Conservation (phyloP, 2,113 vertebrate genomes). For the Corythornis vintsioides region DNA sequence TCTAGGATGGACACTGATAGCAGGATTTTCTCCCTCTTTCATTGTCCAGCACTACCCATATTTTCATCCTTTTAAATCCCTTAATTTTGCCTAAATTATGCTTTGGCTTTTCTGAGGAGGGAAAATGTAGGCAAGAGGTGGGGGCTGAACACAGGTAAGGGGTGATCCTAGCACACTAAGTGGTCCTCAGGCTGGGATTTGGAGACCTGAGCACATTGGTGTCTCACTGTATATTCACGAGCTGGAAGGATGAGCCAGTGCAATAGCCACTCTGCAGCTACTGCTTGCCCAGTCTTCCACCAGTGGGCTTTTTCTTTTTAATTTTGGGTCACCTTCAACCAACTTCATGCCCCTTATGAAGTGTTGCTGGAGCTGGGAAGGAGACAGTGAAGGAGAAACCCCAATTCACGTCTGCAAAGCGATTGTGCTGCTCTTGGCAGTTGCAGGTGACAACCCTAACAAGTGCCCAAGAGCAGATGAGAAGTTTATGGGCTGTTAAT, state of each 20-base stretch:
- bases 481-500: constrained; percentile 99
- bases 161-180: fast-evolving
- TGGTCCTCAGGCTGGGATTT: background rate
- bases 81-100: background rate
- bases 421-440: background rate
- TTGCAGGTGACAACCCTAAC: constrained; percentile 75
- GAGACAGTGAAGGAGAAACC: background rate
- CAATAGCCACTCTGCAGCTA: background rate
- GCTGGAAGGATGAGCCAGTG: background rate
- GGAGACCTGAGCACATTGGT: background rate
- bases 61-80: background rate
- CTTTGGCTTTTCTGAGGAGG: background rate
- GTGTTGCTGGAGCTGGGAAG: fast-evolving
- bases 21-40: background rate
- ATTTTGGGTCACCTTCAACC: background rate
- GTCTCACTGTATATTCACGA: fast-evolving
- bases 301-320: background rate
- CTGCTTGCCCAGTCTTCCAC: background rate
- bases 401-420: background rate
- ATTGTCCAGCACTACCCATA: too few relatives aligned
- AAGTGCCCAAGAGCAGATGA: constrained; percentile 83
- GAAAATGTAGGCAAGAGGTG: fast-evolving
- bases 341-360: fast-evolving
- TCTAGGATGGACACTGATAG: background rate
- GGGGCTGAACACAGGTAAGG: fast-evolving